These are phyloP conservation scores for Mimachlamys varia DNA, from an alignment of 2,888 invertebrate species.

Conservation along the genomic window DNA sequence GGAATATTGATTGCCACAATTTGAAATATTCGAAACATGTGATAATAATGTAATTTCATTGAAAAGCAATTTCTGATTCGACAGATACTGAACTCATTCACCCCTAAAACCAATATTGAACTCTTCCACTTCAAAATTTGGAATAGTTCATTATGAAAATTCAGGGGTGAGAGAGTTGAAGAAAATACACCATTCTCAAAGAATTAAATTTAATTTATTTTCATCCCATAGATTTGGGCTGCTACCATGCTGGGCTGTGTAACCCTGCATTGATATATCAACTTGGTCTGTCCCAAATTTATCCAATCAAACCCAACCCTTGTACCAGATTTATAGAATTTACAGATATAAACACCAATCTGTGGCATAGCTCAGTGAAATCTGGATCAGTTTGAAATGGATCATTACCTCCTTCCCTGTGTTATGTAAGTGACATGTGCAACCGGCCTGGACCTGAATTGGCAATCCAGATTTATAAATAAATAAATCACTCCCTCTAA, in stretches of 20 bases:
- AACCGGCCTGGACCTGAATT: not conserved
- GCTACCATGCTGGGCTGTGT: not conserved
- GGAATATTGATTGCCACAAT: no score
- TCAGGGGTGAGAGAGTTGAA: no score
- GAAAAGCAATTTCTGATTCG: no score
- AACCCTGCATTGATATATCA: not conserved
- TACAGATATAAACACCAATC: not conserved
- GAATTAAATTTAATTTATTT: no score
- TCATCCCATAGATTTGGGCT: no score
- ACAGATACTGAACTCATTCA: no score
- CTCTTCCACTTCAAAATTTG: no score
- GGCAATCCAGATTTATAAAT: constrained; percentile 6
- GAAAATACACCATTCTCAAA: no score
- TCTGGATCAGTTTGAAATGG: not conserved
- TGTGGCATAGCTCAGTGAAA: not conserved
- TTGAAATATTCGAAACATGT: no score
- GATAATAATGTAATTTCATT: no score
- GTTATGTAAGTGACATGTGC: constrained; percentile 11
- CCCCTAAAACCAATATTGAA: no score
- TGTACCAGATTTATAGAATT: not conserved
- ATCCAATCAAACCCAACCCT: not conserved
- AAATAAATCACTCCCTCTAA: constrained; percentile 1
- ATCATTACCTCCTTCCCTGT: not conserved
- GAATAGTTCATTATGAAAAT: no score
- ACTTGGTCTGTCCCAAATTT: not conserved